Evolutionary conservation across 2,113 vertebrate species (phyloP), one percentile per base, ranked within the genome.

Genomic region (Uropsilus gracilis): DNA sequence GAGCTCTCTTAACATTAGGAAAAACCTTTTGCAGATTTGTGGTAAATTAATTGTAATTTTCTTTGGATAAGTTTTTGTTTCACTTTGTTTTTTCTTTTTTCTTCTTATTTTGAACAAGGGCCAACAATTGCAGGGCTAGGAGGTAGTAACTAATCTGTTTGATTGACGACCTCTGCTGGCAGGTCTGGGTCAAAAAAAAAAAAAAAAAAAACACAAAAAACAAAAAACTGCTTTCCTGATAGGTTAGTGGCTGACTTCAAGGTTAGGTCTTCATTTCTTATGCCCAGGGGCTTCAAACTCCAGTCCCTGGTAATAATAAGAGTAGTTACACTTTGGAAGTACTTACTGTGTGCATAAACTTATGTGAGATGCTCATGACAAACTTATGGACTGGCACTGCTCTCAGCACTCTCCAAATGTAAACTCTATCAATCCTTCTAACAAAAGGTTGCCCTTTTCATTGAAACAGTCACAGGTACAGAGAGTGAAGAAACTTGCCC

Each of bases 91-190:
- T 4, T 2, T 53, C 18, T 17, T 18, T 53, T 53, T 14, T 3
- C 14, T 80, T 32, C 42, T 92, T 86, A 77, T 53, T 92, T 92
- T 86, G 34, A 94, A 90, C 72, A 61, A 68, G 13, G 44, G 59
- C 93, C 66, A 94, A 48, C 59, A 87, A 61, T 28, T 91, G 26
- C 53, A 61, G 28, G 2, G 18, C 42, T 78, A 8, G 46, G 71
- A 90, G 50, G 42, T 69, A 80, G 63, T 85, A 76, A 86, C 24
- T 59, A 64, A 84, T 78, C 71, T 81, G 63, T 94, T 85, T 95
- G 83, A 94, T 46, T 76, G 73, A 94, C 1, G 63, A 83, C 63
- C 50, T 91, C 81, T 76, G 32, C 50, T 53, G 44, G 72, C 9
- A 73, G 11, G 39, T 9, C 3, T 18, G 39, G 84, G n/a, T 32